Evolutionary conservation across 2,797 vertebrate species (phyloP).

Genomic region (Phrynocephalus vlangalii): DNA sequence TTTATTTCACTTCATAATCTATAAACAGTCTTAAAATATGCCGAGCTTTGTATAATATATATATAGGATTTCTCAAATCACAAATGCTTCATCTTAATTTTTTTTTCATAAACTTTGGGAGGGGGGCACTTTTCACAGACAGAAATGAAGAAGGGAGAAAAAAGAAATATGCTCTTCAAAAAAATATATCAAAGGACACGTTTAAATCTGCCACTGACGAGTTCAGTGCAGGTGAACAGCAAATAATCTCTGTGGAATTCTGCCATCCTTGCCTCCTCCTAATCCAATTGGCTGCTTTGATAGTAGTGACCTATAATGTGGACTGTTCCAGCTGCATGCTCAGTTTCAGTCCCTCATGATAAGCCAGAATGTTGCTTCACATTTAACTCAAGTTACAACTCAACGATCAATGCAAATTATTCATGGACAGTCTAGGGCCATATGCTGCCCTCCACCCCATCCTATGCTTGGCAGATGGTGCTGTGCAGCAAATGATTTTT

Average conservation of each 20-base stretch:
- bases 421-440: neutral
- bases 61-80: neutral
- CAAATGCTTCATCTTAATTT: neutral
- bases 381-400: conserved; percentile 37
- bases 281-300: fast-evolving
- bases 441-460: neutral
- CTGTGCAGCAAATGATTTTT: neutral
- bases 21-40: neutral
- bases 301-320: conserved; percentile 47
- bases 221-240: conserved; percentile 38
- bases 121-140: neutral
- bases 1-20: neutral
- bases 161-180: neutral
- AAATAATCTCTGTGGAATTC: conserved; percentile 34
- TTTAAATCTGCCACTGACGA: conserved; percentile 35
- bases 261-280: neutral
- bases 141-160: neutral
- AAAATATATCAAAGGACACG: neutral
- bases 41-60: neutral
- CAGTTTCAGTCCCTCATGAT: conserved; percentile 18
- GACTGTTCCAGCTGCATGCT: conserved; percentile 9
- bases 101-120: conserved; percentile 7
- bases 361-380: conserved; percentile 13
- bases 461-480: neutral
- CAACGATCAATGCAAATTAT: conserved; percentile 5